Evolutionary conservation across 2,113 vertebrate species (phyloP).

Genomic region (Rhinoderma darwinii): DNA sequence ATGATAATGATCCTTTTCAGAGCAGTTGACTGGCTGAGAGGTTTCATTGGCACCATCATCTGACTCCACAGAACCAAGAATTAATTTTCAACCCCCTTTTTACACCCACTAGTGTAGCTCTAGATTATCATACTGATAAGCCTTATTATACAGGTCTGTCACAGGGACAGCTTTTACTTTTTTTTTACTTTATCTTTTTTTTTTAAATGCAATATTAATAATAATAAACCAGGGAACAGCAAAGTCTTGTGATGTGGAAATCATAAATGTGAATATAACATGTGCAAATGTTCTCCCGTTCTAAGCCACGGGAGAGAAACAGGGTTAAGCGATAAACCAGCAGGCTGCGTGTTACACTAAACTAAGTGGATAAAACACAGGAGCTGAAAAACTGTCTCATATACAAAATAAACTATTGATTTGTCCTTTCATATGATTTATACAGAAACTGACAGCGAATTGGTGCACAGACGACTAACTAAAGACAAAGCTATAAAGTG

Average conservation of each 20-base stretch:
- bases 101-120: neutral
- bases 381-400: neutral
- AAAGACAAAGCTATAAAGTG: constrained; percentile 32
- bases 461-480: constrained; percentile 31
- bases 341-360: neutral
- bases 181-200: neutral
- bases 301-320: neutral
- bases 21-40: neutral
- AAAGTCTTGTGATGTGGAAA: constrained; percentile 9
- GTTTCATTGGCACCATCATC: too few species aligned
- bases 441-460: neutral
- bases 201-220: constrained; percentile 6
- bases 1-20: neutral
- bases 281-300: neutral
- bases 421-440: constrained; percentile 12
- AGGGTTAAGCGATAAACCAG: neutral
- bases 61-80: neutral
- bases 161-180: too few species aligned
- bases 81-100: neutral
- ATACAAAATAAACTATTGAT: neutral
- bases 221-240: neutral
- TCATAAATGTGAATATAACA: constrained; percentile 1
- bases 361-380: neutral
- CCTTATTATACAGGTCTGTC: too few species aligned
- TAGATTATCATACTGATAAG: neutral